Base-by-base conservation (phyloP, 2,888 invertebrate genomes). In the Gari tellinella region DNA sequence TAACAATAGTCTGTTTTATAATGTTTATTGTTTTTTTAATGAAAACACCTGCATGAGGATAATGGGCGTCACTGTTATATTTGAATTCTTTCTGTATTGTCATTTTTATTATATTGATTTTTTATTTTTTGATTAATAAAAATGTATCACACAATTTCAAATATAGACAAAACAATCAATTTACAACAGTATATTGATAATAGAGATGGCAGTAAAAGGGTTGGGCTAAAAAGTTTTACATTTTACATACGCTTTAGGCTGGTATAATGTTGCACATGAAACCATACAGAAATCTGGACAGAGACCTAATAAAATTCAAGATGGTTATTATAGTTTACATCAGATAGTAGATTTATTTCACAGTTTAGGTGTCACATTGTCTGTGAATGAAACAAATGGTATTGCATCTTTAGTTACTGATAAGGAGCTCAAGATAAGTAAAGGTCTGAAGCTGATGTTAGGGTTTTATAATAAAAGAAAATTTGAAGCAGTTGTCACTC, bases 101-200 rank as follows among this genome's bases (percentile, higher is more conserved):
- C 58, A 58, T 58, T 58, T 43, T 57, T 55, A 40, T 40, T 40
- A 37, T 38, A 40, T 55, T 17, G 37, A 7, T 58, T 46, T 26
- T n/a, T n/a, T n/a, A n/a, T n/a, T n/a, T n/a, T n/a, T n/a, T n/a
- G n/a, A n/a, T n/a, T 48, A 26, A 17, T 48, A 64, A 41, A 31
- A 61, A 70, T 60, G 56, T 55, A 49, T 55, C 65, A 49, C 23
- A 45, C 46, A 53, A 17, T 41, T 40, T 52, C 31, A 38, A 55
- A 40, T 10, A 31, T 68, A 62, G 48, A 62, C 52, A 49, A 66
- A n/a, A 57, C 57, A 38, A 60, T 65, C 21, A 60, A 64, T 45
- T 60, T 60, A 37, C 60, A 70, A 45, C 60, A 64, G 41, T 72
- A 66, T 31, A 63, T 72, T 38, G 63, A 72, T 67, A 72, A 72